Evolutionary conservation across 2,797 vertebrate species (phyloP), one percentile per base, ranked within the genome.

Genomic region (Poeciliopsis paucimaculata): DNA sequence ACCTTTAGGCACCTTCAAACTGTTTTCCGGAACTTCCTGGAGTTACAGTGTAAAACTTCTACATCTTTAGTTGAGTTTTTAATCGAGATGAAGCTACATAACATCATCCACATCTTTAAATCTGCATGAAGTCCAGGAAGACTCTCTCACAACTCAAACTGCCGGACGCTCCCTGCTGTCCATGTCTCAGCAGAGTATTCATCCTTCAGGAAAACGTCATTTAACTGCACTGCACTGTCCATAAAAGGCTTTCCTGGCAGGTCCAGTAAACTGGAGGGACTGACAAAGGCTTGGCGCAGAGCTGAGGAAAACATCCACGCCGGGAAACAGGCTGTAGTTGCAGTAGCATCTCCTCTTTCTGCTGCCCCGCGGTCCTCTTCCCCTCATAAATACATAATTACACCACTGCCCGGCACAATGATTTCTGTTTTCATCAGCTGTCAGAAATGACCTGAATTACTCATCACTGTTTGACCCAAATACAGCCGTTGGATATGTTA

Each of bases 351-450:
- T 89, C 92, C 81, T 82, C 86, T 86, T 88, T 89, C 86, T 41
- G 88, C 90, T 91, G 84, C 93, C 91, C 93, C 89, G 89, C 94
- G 91, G 91, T 94, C 93, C 89, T 91, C 89, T 93, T 86, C 87
- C 77, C 87, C 92, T 96, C 94, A 95, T 95, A 95, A 96, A 96
- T 95, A 93, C 90, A 93, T 96, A 94, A 96, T 95, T 94, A 94
- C 83, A 80, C 87, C 86, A 89, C 86, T 82, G 70, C 93, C 85
- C 85, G 80, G 90, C 92, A 90, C 81, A 84, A 93, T 93, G 93
- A 94, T 92, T 95, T 94, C 90, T 92, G 92, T 95, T 95, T 95
- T 95, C 93, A 95, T 96, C 95, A 95, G 93, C 94, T 96, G 95
- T 95, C 95, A 96, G 87, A 95, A 95, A 87, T 95, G 94, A 95